Base-by-base conservation (phyloP, 2,888 invertebrate species). In the Trachelus troglodyta region DNA sequence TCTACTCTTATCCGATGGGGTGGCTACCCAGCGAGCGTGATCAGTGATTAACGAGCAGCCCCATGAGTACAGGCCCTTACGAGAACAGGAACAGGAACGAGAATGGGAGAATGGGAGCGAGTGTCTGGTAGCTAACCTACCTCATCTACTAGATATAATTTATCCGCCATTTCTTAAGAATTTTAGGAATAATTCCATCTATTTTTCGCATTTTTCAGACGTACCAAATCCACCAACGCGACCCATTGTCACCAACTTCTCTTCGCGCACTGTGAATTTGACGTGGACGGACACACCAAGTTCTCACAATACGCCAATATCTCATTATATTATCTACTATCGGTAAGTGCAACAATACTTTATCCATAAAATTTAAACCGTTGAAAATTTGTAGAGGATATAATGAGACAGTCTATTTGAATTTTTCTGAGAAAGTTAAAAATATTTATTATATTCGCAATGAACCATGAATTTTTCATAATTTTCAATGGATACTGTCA, bases 241-340 rank as follows among this genome's bases (percentile, higher is more conserved):
- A 85, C 95, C 96, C 83, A 92, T 96, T 88, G 93, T 95, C 90
- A 94, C 94, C 92, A 94, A 94, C 91, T 96, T 95, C 92, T 95
- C 95, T 81, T 95, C 95, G 83, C 94, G 95, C 85, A 94, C 95
- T 71, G 95, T 95, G 87, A 95, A 95, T 92, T 92, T 96, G 87
- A 95, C 95, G 77, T 96, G 96, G 96, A 95, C 95, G 79, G 94
- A 95, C 80, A 94, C 95, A 83, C 94, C 94, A 86, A 94, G 95
- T 91, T 93, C 94, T 81, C 94, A 95, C 90, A 94, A 95, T 93
- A 94, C 94, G 88, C 94, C 94, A 82, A 94, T 96, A 88, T 93
- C 93, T 85, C 94, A 95, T 92, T 96, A 96, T 92, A 93, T 95
- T 92, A 95, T 96, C 90, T 94, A 95, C 91, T 94, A 94, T 85